Evolutionary conservation across 2,113 vertebrate species (phyloP).

Genomic region (Myotis yumanensis): DNA sequence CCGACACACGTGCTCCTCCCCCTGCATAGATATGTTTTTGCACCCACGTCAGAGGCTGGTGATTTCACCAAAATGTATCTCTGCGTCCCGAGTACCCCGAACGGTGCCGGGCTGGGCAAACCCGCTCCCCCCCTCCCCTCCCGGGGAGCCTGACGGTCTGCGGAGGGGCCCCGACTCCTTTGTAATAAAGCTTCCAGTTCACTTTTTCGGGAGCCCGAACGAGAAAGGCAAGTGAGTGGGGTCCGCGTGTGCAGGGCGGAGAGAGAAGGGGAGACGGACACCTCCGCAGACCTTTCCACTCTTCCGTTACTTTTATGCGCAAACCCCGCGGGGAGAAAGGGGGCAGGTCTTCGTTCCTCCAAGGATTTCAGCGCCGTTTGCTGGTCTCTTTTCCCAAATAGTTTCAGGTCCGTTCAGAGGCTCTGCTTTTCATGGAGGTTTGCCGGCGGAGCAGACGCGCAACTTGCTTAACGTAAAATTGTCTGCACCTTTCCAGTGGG

Average conservation of each 20-base stretch:
- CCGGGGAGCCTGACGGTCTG: neutral
- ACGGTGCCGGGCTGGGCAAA: slow-evolving; percentile 27
- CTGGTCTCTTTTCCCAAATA: neutral
- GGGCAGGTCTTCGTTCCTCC: neutral
- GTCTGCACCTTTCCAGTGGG: neutral
- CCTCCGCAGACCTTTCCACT: neutral
- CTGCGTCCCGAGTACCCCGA: neutral
- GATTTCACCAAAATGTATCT: slow-evolving; percentile 46
- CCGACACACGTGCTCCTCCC: neutral
- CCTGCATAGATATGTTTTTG: neutral
- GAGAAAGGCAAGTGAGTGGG: neutral
- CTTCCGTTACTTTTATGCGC: neutral
- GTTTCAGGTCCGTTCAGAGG: slow-evolving; percentile 46
- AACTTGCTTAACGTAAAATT: neutral
- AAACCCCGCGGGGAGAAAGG: neutral
- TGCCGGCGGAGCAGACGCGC: neutral
- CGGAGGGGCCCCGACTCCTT: slow-evolving; percentile 12
- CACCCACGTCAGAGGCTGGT: slow-evolving; percentile 13
- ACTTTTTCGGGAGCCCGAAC: neutral
- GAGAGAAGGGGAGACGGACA: too few relatives aligned
- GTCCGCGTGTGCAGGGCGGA: neutral
- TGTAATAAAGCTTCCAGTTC: neutral
- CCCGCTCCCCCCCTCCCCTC: neutral
- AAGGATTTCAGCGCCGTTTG: neutral
- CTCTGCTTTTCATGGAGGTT: slow-evolving; percentile 32